Conservation (phyloP, 35 echinoderm and acorn worm species). For the Acanthaster planci region DNA sequence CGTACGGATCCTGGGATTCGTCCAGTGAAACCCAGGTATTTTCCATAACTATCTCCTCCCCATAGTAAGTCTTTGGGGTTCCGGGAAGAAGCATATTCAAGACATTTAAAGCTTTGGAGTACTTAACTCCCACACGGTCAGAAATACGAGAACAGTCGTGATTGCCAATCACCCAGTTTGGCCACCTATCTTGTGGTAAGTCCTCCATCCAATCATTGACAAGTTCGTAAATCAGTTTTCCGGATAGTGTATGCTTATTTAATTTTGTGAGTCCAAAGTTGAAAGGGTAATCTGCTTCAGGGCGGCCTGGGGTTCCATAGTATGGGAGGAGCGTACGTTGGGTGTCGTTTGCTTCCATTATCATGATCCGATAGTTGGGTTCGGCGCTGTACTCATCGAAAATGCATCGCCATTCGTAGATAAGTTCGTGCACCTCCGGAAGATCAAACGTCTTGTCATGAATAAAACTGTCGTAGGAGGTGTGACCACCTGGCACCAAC, state of each 20-base stretch:
- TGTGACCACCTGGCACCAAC: slow-evolving; percentile 31
- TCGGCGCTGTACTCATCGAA: slow-evolving; percentile 55
- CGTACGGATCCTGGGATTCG: slow-evolving; percentile 82
- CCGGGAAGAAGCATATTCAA: slow-evolving; percentile 77
- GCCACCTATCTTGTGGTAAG: slow-evolving; percentile 68
- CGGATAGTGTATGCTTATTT: slow-evolving; percentile 52
- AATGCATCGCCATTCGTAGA: slow-evolving; percentile 64
- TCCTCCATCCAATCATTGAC: slow-evolving; percentile 60
- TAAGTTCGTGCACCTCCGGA: slow-evolving; percentile 59
- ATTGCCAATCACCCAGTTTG: slow-evolving; percentile 94
- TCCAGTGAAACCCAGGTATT: slow-evolving; percentile 66
- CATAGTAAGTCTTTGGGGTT: slow-evolving; percentile 90
- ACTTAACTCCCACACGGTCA: slow-evolving; percentile 58
- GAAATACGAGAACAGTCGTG: slow-evolving; percentile 75
- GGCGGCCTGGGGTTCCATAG: slow-evolving; percentile 73
- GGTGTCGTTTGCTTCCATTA: slow-evolving; percentile 71
- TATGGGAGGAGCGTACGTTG: slow-evolving; percentile 58
- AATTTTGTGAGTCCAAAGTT: slow-evolving; percentile 80
- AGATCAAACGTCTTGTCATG: slow-evolving; percentile 70
- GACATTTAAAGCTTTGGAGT: slow-evolving; percentile 60
- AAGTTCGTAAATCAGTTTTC: slow-evolving; percentile 41
- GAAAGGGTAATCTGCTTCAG: slow-evolving; percentile 87
- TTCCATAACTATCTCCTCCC: slow-evolving; percentile 87
- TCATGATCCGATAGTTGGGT: slow-evolving; percentile 78
- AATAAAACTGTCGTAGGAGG: slow-evolving; percentile 66